Evolutionary conservation across 2,113 vertebrate genomes (phyloP).

Genomic region (Aepyceros melampus): DNA sequence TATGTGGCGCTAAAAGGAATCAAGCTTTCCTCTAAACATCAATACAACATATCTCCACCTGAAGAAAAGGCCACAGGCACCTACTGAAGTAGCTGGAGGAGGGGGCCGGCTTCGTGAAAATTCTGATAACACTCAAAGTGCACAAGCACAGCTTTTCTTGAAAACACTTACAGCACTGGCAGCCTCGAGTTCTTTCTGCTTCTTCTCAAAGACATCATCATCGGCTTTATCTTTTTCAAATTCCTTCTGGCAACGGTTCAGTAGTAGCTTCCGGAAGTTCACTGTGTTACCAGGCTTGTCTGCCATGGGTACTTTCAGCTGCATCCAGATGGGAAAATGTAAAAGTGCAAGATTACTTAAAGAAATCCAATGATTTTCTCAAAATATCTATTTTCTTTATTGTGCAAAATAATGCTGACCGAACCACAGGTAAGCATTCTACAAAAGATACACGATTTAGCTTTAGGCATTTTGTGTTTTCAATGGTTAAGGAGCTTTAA

Average conservation of each 20-base stretch:
- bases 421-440: background rate
- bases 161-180: conserved; percentile 86
- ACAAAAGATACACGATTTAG: background rate
- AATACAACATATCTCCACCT: background rate
- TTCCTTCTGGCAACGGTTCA: conserved; percentile 98
- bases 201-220: conserved; percentile 96
- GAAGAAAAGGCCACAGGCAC: background rate
- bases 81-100: background rate
- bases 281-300: conserved; percentile 95
- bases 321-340: conserved; percentile 26
- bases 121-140: background rate
- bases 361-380: background rate
- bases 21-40: background rate
- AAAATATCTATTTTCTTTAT: background rate
- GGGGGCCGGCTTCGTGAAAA: background rate
- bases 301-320: conserved; percentile 96
- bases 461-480: conserved; percentile 10
- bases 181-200: conserved; percentile 96
- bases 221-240: conserved; percentile 99
- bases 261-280: conserved; percentile 96
- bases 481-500: background rate
- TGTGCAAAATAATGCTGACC: background rate
- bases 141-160: background rate
- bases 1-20: background rate
- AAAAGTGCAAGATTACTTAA: conserved; percentile 19